Evolutionary conservation across 2,888 invertebrate species (phyloP), one percentile per base, ranked within the genome.

Genomic region (Tholera decimalis): DNA sequence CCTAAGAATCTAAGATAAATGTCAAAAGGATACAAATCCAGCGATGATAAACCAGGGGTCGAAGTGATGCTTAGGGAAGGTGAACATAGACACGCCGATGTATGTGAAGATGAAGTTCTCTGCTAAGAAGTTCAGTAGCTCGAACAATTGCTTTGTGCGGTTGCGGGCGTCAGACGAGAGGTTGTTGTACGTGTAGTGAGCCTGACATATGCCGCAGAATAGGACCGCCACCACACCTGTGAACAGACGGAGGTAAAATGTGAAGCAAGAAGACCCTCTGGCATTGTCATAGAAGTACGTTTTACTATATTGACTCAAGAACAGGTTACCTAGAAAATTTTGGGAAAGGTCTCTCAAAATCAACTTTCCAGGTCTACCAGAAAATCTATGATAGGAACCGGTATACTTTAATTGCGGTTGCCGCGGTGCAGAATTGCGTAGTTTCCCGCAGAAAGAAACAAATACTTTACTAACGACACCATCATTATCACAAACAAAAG

Each of bases 51-150:
- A 99, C 83, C 98, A 97, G 26, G 97, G 97, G 92, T 99, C 98
- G 94, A 99, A 99, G 87, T 98, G 98, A 89, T 99, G 99, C 87
- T 98, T 98, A 6, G 98, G 98, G 91, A 99, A 99, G 0, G 99
- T 99, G 91, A 99, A 99, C 98, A 99, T 99, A 24, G 99, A 99
- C 2, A 99, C 99, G 18, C 99, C 99, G 87, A 99, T 99, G 95
- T 99, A 99, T 4, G 98, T 98, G 95, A 99, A 99, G 86, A 99
- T 99, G 93, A 99, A 99, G 93, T 99, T 99, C 90, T 99, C 99
- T 0, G 99, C 98, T 77, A 99, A 95, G 93, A 99, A 99, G 95
- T 99, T 99, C 75, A 99, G 96, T 84, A 99, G 94, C 90, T 99
- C 98, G 93, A 99, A 99, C 84, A 99, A 96, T 91, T 98, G 98